These are phyloP conservation scores for Cygnus olor DNA, from an alignment of 2,797 vertebrate genomes.

Conservation along the genomic window DNA sequence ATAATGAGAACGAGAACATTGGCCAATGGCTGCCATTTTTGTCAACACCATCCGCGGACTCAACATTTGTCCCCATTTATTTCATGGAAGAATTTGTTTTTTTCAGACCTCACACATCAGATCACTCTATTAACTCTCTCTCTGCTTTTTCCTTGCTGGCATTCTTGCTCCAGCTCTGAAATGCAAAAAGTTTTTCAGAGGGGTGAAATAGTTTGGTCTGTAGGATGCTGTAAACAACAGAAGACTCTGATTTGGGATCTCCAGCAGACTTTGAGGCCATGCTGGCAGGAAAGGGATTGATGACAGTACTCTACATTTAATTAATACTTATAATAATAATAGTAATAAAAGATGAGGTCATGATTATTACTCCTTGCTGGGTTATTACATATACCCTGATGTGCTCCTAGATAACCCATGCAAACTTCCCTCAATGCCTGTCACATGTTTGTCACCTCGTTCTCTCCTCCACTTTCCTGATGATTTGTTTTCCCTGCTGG, in stretches of 20 bases:
- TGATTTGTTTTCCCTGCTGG: not conserved
- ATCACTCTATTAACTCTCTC: not conserved
- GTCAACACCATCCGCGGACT: not conserved
- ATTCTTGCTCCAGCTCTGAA: not conserved
- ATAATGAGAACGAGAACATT: slow-evolving; percentile 42
- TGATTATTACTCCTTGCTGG: not conserved
- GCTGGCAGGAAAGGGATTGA: not conserved
- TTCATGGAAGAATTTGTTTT: not conserved
- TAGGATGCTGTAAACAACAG: not conserved
- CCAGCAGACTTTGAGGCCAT: not conserved
- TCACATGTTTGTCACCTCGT: not conserved
- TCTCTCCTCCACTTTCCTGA: not conserved
- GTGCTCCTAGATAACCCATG: not conserved
- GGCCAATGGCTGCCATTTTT: slow-evolving; percentile 21
- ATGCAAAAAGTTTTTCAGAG: not conserved
- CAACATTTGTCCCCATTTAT: not conserved
- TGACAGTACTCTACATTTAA: not conserved
- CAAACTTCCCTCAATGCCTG: not conserved
- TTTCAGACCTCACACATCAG: not conserved
- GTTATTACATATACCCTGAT: not conserved
- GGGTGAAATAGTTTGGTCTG: fast-evolving
- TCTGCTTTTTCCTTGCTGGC: not conserved
- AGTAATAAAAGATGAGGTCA: not conserved
- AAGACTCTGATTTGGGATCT: not conserved
- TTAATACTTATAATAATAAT: not conserved